phyloP scores from a whole-genome alignment of 2,113 vertebrate genomes.

The Phodopus roborovskii region DNA sequence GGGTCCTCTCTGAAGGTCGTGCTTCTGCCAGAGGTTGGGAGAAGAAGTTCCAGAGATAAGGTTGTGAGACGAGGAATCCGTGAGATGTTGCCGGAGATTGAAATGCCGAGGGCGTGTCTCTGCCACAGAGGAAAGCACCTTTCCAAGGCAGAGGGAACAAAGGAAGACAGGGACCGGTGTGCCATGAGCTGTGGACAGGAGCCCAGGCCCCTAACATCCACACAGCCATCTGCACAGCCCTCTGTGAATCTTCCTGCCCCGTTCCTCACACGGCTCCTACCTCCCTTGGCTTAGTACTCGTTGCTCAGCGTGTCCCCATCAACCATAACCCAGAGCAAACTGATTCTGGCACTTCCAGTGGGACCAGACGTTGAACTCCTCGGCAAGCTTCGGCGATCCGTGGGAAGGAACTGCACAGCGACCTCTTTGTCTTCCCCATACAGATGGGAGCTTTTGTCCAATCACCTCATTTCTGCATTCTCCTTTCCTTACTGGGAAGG shows the following conservation, averaged over 20 bases:
- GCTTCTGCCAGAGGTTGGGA: constrained; percentile 2
- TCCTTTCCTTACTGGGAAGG: neutral
- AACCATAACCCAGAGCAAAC: neutral
- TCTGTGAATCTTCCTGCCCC: neutral
- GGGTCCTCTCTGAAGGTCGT: neutral
- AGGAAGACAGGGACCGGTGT: neutral
- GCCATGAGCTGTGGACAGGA: neutral
- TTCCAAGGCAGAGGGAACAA: neutral
- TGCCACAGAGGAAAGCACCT: neutral
- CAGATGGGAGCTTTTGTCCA: neutral
- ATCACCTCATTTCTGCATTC: neutral
- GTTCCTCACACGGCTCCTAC: neutral
- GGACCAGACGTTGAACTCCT: neutral
- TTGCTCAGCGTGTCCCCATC: neutral
- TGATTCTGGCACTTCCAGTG: neutral
- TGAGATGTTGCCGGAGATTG: neutral
- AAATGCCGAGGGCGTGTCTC: accelerated
- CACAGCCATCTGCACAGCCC: neutral
- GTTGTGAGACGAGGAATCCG: neutral
- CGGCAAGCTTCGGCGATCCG: neutral
- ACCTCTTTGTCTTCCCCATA: neutral
- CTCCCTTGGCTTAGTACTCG: neutral
- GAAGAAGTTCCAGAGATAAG: neutral
- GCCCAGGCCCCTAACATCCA: neutral
- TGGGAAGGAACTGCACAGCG: neutral